Evolutionary conservation across 2,113 vertebrate species (phyloP).

Genomic region (Columba livia): DNA sequence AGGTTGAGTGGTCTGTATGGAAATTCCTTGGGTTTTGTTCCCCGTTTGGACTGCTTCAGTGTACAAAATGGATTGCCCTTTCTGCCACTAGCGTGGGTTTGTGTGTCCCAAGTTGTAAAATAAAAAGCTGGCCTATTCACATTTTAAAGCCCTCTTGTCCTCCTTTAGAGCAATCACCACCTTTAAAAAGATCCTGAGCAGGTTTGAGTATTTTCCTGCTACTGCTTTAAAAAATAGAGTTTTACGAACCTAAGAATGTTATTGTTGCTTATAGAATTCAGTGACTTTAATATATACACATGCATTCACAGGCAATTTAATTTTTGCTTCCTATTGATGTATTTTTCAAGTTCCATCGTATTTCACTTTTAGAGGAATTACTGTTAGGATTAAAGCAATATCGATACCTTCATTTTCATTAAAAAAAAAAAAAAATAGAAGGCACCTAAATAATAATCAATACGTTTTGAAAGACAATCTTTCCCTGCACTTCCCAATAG

Average conservation of each 20-base stretch:
- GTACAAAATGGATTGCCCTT: slow-evolving; percentile 50
- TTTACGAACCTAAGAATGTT: background rate
- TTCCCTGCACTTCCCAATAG: background rate
- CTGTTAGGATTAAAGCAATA: slow-evolving; percentile 12
- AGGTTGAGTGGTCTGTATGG: slow-evolving; percentile 19
- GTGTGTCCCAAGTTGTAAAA: slow-evolving; percentile 54
- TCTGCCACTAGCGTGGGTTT: slow-evolving; percentile 41
- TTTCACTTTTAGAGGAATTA: slow-evolving; percentile 21
- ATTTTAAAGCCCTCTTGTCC: slow-evolving; percentile 66
- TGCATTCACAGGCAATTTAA: slow-evolving; percentile 11
- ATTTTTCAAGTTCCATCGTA: slow-evolving; percentile 1
- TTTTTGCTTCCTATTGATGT: slow-evolving; percentile 17
- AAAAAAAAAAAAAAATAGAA: background rate
- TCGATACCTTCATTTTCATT: background rate
- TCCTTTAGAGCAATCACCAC: slow-evolving; percentile 36
- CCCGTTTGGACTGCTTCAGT: slow-evolving; percentile 6
- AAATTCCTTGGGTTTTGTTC: slow-evolving; percentile 53
- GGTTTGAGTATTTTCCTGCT: background rate
- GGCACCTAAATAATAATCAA: slow-evolving; percentile 44
- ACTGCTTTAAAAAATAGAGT: background rate
- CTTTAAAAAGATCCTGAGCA: slow-evolving; percentile 24
- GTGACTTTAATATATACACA: background rate
- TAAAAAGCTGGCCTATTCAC: slow-evolving; percentile 63
- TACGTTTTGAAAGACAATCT: slow-evolving; percentile 28
- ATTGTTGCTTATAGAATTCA: background rate